Conservation (phyloP, 2,888 invertebrate genomes). For the Pegoplata infirma region DNA sequence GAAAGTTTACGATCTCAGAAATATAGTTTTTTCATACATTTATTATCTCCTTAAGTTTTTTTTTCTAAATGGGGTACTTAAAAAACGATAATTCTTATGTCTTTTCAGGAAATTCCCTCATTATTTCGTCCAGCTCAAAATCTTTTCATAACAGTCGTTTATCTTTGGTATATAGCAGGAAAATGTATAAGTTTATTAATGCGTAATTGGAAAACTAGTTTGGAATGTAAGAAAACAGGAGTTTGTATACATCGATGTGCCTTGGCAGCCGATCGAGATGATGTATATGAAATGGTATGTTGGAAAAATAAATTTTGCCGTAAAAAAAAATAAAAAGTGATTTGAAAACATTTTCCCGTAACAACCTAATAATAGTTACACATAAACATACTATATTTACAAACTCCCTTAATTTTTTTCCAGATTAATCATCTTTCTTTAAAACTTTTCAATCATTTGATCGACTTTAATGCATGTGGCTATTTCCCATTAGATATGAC, state of each 20-base stretch:
- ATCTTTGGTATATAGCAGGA: conserved; percentile 72
- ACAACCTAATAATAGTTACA: not conserved
- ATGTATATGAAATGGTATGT: conserved; percentile 76
- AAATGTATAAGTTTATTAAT: conserved; percentile 76
- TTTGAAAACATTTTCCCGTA: not conserved
- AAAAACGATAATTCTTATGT: too few species aligned
- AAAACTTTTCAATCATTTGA: conserved; percentile 76
- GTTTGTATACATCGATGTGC: conserved; percentile 77
- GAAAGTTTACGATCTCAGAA: too few species aligned
- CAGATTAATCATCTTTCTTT: conserved; percentile 77
- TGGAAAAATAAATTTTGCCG: too few species aligned
- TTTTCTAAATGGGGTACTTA: too few species aligned
- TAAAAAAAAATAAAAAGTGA: too few species aligned
- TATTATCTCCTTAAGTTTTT: too few species aligned
- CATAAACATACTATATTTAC: too few species aligned
- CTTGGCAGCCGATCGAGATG: conserved; percentile 75
- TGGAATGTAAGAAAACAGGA: conserved; percentile 76
- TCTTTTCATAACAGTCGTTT: conserved; percentile 70
- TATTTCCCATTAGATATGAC: conserved; percentile 78
- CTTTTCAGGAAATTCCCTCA: conserved; percentile 69
- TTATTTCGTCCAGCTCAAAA: conserved; percentile 75
- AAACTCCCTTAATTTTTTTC: too few species aligned
- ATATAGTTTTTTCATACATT: too few species aligned
- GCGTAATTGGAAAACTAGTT: conserved; percentile 75
- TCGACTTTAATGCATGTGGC: conserved; percentile 77